Base-by-base conservation (phyloP, 1,140 invertebrate species). In the Papilio polyxenes region DNA sequence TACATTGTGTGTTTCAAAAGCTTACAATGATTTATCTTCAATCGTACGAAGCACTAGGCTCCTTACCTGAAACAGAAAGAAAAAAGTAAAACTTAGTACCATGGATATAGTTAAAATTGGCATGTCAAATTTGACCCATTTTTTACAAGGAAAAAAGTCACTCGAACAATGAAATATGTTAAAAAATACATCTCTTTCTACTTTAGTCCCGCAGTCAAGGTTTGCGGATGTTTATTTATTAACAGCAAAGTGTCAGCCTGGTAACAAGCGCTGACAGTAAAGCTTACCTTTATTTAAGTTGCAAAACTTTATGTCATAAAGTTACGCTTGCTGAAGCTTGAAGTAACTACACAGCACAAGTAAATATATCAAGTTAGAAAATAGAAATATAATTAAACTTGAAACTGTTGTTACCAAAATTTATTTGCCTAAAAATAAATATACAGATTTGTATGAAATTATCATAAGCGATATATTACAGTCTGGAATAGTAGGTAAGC, bases 171-270 rank as follows among this genome's bases (percentile, higher is more conserved):
- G 72, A 76, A 48, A 31, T 76, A 8, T 53, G 75, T 53, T 53
- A 77, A 49, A 78, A 48, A 62, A 78, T 15, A 56, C 53, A 59
- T 48, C 40, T 56, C 75, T 17, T 78, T 78, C 31, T 62, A 62
- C 56, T 31, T 78, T 37, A 37, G 23, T 78, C 37, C 9, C 49
- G 20, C 51, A 77, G 75, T 77, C 76, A 78, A 78, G 76, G 76
- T 78, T 78, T 40, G 51, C 23, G 15, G 56, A 20, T 40, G 23
- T 78, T 78, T 56, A 78, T 78, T 78, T 78, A 78, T 78, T 78
- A 78, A 78, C 74, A 75, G 6, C 72, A 17, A 11, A 75, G 1
- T 49, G 76, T 23, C 53, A 40, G 20, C 76, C 23, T 59, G 37
- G 76, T 62, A 56, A 78, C 76, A 37, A 78, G 76, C 6, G 53